These are phyloP conservation scores for Tetramorium bicarinatum DNA, from an alignment of 2,888 invertebrate species.

Conservation along the genomic window DNA sequence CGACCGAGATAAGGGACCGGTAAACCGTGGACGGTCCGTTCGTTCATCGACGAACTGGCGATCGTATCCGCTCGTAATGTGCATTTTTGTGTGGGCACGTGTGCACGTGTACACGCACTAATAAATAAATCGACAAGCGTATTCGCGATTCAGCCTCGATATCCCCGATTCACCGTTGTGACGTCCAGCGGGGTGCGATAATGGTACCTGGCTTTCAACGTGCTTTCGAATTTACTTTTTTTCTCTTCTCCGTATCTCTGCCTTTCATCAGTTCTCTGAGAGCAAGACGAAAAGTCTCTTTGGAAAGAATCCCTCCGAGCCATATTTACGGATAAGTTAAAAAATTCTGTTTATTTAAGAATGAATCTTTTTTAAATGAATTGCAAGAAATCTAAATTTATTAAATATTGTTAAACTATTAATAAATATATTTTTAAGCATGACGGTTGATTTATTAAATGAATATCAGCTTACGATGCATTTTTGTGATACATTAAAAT, in stretches of 20 bases:
- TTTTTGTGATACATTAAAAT: background rate
- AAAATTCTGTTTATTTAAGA: background rate
- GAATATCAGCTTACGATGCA: background rate
- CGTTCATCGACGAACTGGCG: slow-evolving; percentile 33
- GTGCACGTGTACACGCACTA: background rate
- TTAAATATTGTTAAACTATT: background rate
- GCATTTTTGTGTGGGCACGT: background rate
- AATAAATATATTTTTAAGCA: background rate
- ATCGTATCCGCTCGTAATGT: slow-evolving; percentile 41
- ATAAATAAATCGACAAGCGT: slow-evolving; percentile 43
- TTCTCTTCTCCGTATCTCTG: slow-evolving; percentile 15
- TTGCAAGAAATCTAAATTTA: background rate
- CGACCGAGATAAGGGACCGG: slow-evolving; percentile 49
- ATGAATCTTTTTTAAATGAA: background rate
- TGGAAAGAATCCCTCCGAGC: background rate
- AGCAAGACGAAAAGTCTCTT: background rate
- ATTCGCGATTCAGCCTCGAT: slow-evolving; percentile 9
- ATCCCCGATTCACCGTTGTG: slow-evolving; percentile 11
- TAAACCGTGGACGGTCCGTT: slow-evolving; percentile 38
- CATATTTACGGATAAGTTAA: background rate
- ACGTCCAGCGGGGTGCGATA: slow-evolving; percentile 24
- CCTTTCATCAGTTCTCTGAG: background rate
- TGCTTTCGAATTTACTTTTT: slow-evolving; percentile 62
- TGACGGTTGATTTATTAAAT: background rate
- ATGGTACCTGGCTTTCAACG: slow-evolving; percentile 53